phyloP scores from a whole-genome alignment of 1,140 invertebrate genomes.

The Scaptomyza graminum region DNA sequence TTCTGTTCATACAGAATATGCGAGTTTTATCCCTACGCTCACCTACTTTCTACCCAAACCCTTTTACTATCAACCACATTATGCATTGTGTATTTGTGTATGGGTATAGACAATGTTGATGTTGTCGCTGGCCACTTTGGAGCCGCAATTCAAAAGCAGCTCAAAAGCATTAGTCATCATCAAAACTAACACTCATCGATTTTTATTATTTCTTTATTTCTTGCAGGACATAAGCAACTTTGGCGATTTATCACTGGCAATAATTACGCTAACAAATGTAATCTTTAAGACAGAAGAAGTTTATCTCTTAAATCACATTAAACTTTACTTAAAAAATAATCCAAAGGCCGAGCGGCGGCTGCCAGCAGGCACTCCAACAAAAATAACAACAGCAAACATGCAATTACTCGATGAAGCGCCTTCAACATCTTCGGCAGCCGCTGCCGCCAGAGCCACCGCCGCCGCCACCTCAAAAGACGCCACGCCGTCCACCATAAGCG shows the following conservation, averaged over 20 bases:
- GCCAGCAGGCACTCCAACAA: conserved; percentile 18
- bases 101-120: conserved; percentile 82
- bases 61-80: too few relatives aligned
- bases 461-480: conserved; percentile 22
- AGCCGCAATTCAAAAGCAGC: conserved; percentile 72
- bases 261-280: conserved; percentile 80
- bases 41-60: too few relatives aligned
- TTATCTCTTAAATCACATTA: conserved; percentile 84
- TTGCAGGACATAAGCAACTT: conserved; percentile 77
- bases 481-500: conserved; percentile 52
- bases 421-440: conserved; percentile 77
- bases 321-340: conserved; percentile 84
- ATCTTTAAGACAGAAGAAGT: conserved; percentile 83
- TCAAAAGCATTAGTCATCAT: conserved; percentile 53
- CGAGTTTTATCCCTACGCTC: too few relatives aligned
- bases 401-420: conserved; percentile 68
- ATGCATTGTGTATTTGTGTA: too few relatives aligned
- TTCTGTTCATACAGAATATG: too few relatives aligned
- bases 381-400: conserved; percentile 6
- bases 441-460: conserved; percentile 61
- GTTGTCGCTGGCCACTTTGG: conserved; percentile 69
- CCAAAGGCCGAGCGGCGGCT: conserved; percentile 58
- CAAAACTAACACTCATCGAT: conserved; percentile 35
- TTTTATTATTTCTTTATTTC: too few relatives aligned
- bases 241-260: conserved; percentile 81